phyloP scores from a whole-genome alignment of 2,888 invertebrate genomes.

The Creontiades dilutus region DNA sequence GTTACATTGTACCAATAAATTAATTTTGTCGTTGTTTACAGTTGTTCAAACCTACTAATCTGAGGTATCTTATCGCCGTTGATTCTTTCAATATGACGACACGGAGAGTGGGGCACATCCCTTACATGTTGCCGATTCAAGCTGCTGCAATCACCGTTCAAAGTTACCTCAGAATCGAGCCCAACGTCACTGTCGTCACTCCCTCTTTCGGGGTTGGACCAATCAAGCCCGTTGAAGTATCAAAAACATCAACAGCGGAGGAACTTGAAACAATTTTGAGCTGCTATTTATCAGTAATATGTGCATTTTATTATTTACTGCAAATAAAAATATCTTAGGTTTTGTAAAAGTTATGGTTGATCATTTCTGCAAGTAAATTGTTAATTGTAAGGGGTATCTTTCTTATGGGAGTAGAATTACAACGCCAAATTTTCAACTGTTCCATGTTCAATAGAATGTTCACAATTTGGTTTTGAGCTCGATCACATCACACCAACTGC shows the following conservation, averaged over 20 bases:
- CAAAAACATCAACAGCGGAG: background rate
- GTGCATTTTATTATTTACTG: background rate
- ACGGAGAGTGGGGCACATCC: slow-evolving; percentile 60
- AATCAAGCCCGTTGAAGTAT: slow-evolving; percentile 26
- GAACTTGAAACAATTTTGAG: slow-evolving; percentile 6
- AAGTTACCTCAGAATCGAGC: slow-evolving; percentile 57
- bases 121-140: slow-evolving; percentile 51
- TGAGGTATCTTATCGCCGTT: slow-evolving; percentile 59
- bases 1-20: too few relatives aligned
- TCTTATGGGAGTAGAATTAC: too few relatives aligned
- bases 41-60: slow-evolving; percentile 49
- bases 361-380: too few relatives aligned
- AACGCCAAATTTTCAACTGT: too few relatives aligned
- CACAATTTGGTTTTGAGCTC: too few relatives aligned
- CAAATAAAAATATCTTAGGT: too few relatives aligned
- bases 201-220: background rate
- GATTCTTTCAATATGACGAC: slow-evolving; percentile 52
- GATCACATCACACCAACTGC: too few relatives aligned
- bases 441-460: too few relatives aligned
- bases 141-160: slow-evolving; percentile 61
- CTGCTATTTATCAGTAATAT: background rate
- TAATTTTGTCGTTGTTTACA: background rate
- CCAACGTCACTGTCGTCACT: slow-evolving; percentile 64
- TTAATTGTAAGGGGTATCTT: too few relatives aligned
- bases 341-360: too few relatives aligned